Base-by-base conservation (phyloP, 2,888 invertebrate species). In the Axea sp. region DNA sequence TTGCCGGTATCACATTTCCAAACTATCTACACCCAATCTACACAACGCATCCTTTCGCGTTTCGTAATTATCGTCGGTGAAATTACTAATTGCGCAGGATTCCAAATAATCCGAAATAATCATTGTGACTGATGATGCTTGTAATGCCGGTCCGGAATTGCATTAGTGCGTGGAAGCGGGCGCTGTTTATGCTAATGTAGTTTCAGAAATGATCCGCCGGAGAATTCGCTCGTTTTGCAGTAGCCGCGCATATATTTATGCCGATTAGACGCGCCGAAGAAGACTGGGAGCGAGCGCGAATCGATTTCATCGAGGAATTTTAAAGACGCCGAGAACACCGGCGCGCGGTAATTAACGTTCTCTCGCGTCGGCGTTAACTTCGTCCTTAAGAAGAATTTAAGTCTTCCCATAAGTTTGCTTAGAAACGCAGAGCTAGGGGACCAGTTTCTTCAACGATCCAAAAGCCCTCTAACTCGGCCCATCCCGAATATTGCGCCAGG, bases 201-300 rank as follows among this genome's bases (percentile, higher is more conserved):
- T 11, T 8, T 24, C 43, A 8, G 45, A 43, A 53, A 60, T 69
- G 60, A 60, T 53, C 33, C 53, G 45, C 31, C 33, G 35, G 59
- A 15, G 62, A 51, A 51, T 65, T 30, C 45, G n/a, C 64, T 59
- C 35, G 49, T 35, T 37, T 43, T 51, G 33, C 14, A 33, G 37
- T 39, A 57, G 49, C 35, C 55, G 51, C 55, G 41, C 8, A 37
- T 65, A 37, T 67, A 55, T 51, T 64, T 64, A 65, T 43, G 59
- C 28, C 72, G 72, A 72, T 72, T 72, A 65, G 72, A 72, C 28
- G 73, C 57, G 51, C 35, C 47, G 55, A 19, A 51, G 55, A 73
- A 73, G 73, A 73, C 73, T 68, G 57, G 73, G 73, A 68, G 73
- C 73, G 62, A 73, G 62, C 62, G 73, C 68, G 68, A 68, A 73